phyloP scores from a whole-genome alignment of 2,113 vertebrate genomes.

The Oryzias javanicus region DNA sequence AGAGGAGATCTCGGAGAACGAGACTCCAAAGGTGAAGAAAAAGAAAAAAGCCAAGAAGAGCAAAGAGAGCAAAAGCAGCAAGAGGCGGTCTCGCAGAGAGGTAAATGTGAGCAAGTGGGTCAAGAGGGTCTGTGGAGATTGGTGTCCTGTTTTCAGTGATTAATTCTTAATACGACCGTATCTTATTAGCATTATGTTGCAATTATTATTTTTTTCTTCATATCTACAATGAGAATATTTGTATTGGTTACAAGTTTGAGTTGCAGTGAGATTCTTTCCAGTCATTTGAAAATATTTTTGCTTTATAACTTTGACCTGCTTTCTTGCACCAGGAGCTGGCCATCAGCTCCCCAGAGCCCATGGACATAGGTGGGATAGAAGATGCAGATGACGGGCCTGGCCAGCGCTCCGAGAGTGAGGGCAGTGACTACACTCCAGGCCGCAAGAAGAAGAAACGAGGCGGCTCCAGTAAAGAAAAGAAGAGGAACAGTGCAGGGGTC shows the following conservation, averaged over 20 bases:
- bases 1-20: conserved; percentile 92
- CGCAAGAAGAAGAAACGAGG: conserved; percentile 94
- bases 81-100: conserved; percentile 93
- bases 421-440: conserved; percentile 95
- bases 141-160: not conserved
- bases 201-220: too few species aligned
- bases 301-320: accelerated
- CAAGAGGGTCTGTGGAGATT: not conserved
- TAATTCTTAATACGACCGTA: not conserved
- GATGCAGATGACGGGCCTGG: conserved; percentile 77
- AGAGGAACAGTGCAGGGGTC: conserved; percentile 76
- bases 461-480: conserved; percentile 89
- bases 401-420: conserved; percentile 93
- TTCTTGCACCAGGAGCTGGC: conserved; percentile 78
- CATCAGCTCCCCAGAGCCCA: conserved; percentile 90
- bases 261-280: not conserved
- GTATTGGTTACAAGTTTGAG: not conserved
- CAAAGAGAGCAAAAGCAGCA: conserved; percentile 89
- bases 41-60: conserved; percentile 97
- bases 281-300: not conserved
- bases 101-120: conserved; percentile 55
- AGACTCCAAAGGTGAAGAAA: conserved; percentile 95
- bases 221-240: too few species aligned
- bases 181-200: too few species aligned
- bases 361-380: conserved; percentile 59